Percentiles rank a stretch among this genome's conserved stretches.
Evolutionary conservation across 2,113 vertebrate species (phyloP).

Genomic region (Corapipo altera): DNA sequence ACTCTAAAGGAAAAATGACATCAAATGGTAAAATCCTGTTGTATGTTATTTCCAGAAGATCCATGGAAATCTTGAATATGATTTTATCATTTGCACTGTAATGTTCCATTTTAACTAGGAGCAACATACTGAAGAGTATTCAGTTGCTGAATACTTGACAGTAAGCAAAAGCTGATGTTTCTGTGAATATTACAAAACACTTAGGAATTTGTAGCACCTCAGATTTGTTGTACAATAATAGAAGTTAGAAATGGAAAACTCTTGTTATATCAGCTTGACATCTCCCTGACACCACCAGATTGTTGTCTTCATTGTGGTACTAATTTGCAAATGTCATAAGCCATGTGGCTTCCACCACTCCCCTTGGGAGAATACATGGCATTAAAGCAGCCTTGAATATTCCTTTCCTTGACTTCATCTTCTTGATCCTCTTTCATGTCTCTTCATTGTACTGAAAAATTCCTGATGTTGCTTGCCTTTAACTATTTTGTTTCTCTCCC

Average conservation of each 20-base stretch:
- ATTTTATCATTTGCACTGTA: conserved; percentile 48
- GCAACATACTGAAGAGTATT: neutral
- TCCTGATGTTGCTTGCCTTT: neutral
- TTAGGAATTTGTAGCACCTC: conserved; percentile 36
- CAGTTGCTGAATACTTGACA: neutral
- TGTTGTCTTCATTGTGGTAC: neutral
- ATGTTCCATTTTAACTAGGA: conserved; percentile 42
- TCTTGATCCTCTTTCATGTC: neutral
- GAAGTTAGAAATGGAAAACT: conserved; percentile 43
- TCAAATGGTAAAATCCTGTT: conserved; percentile 49
- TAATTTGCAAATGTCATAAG: conserved; percentile 12
- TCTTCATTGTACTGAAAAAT: neutral
- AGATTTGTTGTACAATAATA: neutral
- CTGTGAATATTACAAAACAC: neutral
- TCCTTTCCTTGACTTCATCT: conserved; percentile 16
- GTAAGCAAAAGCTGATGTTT: conserved; percentile 45
- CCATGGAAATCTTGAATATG: conserved; percentile 57
- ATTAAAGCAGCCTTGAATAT: neutral
- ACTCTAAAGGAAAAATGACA: conserved; percentile 56
- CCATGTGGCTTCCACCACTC: neutral
- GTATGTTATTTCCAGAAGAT: conserved; percentile 57
- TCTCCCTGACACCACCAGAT: neutral
- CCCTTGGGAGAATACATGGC: neutral
- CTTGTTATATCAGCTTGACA: neutral
- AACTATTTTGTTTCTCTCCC: neutral